Conservation (phyloP, 2,888 invertebrate genomes). For the Agelastica alni region DNA sequence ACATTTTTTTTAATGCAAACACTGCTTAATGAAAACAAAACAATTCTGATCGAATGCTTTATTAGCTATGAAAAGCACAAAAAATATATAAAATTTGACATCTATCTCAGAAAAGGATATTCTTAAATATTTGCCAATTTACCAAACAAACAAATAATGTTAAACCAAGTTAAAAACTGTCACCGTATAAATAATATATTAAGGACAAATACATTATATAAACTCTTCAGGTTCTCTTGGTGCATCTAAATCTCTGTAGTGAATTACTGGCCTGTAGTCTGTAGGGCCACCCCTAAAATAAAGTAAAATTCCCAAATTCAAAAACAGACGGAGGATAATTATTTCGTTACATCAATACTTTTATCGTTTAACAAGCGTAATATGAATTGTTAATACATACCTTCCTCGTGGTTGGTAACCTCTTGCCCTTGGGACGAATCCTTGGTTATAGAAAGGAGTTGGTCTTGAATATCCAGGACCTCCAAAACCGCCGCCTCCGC, state of each 20-base stretch:
- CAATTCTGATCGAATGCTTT: no score
- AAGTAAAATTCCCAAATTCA: constrained; percentile 6
- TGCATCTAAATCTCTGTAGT: constrained; percentile 92
- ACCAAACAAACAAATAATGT: background rate
- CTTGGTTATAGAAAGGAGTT: constrained; percentile 60
- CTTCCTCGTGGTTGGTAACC: constrained; percentile 51
- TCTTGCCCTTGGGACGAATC: constrained; percentile 50
- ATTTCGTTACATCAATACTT: no score
- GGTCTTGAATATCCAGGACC: constrained; percentile 54
- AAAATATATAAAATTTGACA: constrained; percentile 6
- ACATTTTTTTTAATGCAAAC: no score
- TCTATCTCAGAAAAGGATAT: no score
- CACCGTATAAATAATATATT: no score
- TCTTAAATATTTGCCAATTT: background rate
- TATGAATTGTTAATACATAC: no score
- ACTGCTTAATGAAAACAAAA: no score
- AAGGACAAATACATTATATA: constrained; percentile 55
- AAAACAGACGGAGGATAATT: no score
- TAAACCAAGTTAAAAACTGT: constrained; percentile 23
- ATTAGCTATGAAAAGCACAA: constrained; percentile 4
- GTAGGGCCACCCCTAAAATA: constrained; percentile 71
- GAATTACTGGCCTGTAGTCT: constrained; percentile 87
- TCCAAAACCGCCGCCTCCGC: constrained; percentile 32
- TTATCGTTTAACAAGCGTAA: no score
- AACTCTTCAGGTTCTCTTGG: constrained; percentile 90